Evolutionary conservation across 2,888 invertebrate species (phyloP).

Genomic region (Limnephilus marmoratus): DNA sequence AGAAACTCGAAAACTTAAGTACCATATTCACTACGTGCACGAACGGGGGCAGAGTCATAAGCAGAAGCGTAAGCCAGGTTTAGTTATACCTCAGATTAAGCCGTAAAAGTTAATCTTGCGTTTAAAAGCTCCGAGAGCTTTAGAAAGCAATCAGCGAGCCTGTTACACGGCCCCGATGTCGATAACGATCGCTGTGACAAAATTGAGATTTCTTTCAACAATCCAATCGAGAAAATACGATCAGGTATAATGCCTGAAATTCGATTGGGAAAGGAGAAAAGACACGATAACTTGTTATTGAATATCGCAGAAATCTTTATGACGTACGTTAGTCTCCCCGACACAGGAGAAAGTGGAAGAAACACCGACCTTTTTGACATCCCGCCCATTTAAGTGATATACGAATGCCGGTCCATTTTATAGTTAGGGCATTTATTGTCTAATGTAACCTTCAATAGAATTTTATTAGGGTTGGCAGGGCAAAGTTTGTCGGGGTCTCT

Average conservation of each 20-base stretch:
- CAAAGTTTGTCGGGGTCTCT: slow-evolving; percentile 42
- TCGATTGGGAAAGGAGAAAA: slow-evolving; percentile 22
- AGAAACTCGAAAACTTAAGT: background rate
- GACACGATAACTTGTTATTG: slow-evolving; percentile 47
- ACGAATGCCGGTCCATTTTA: slow-evolving; percentile 52
- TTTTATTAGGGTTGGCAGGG: slow-evolving; percentile 49
- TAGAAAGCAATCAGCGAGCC: background rate
- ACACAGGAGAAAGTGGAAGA: slow-evolving; percentile 19
- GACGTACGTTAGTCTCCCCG: slow-evolving; percentile 41
- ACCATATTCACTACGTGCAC: background rate
- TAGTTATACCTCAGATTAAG: background rate
- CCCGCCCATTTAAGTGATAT: slow-evolving; percentile 48
- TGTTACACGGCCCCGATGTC: background rate
- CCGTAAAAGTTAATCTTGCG: background rate
- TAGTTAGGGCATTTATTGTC: slow-evolving; percentile 56
- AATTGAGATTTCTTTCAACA: background rate
- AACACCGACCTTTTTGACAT: slow-evolving; percentile 54
- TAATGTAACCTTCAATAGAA: slow-evolving; percentile 57
- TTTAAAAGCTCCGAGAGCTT: background rate
- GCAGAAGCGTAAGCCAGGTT: background rate
- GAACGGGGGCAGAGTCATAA: background rate
- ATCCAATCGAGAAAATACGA: slow-evolving; percentile 19
- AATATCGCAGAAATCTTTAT: slow-evolving; percentile 50
- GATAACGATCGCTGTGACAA: slow-evolving; percentile 2
- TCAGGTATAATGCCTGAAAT: slow-evolving; percentile 28